phyloP scores from a whole-genome alignment of 2,113 vertebrate species.

The Acanthisitta chloris region DNA sequence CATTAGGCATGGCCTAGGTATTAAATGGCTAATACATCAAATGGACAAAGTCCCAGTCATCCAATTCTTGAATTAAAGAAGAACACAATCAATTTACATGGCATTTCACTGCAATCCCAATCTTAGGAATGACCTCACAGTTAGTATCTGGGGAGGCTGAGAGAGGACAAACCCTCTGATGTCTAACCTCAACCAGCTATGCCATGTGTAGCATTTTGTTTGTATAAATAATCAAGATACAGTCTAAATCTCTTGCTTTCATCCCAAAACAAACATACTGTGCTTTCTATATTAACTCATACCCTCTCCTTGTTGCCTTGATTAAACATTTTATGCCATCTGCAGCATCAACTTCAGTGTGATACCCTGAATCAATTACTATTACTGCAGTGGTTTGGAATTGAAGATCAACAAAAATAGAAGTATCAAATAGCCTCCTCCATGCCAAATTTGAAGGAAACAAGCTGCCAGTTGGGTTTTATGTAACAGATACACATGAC shows the following conservation, averaged over 20 bases:
- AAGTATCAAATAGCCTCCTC: constrained; percentile 7
- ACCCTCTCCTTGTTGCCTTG: not conserved
- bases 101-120: not conserved
- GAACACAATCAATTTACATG: not conserved
- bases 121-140: not conserved
- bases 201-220: not conserved
- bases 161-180: not conserved
- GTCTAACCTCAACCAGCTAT: not conserved
- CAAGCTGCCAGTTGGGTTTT: not conserved
- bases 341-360: not conserved
- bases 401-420: constrained; percentile 13
- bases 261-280: not conserved
- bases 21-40: not conserved
- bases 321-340: constrained; percentile 39
- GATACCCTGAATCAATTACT: not conserved
- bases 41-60: not conserved
- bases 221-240: not conserved
- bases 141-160: not conserved
- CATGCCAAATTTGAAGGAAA: not conserved
- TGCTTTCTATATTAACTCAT: not conserved
- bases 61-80: not conserved
- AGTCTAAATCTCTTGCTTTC: not conserved
- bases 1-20: not conserved
- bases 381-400: constrained; percentile 1
- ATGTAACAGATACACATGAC: not conserved